These are phyloP conservation scores for Molorchus minor DNA, from an alignment of 2,888 invertebrate genomes.

Conservation along the genomic window DNA sequence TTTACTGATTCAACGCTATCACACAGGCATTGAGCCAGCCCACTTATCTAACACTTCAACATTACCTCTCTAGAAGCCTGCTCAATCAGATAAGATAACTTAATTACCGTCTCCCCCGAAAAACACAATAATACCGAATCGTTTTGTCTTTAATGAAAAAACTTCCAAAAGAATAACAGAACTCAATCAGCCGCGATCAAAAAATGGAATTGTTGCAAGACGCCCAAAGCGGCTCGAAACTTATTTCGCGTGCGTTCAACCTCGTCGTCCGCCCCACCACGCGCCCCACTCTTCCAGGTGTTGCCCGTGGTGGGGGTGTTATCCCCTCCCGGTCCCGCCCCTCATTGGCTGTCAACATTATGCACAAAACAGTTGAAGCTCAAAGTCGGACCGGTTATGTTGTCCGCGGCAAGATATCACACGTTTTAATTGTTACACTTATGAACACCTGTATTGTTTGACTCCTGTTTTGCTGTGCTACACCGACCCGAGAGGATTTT, in stretches of 20 bases:
- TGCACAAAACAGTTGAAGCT: conserved; percentile 63
- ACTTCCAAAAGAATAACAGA: conserved; percentile 31
- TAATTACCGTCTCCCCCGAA: conserved; percentile 18
- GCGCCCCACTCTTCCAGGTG: conserved; percentile 49
- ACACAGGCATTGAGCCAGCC: too few relatives aligned
- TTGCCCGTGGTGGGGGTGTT: conserved; percentile 57
- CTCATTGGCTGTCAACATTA: conserved; percentile 63
- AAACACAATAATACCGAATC: conserved; percentile 27
- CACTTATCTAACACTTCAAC: conserved; percentile 3
- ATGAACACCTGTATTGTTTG: conserved; percentile 44
- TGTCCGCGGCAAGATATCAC: conserved; percentile 60
- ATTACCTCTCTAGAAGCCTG: not conserved
- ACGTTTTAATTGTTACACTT: conserved; percentile 54
- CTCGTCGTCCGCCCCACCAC: conserved; percentile 55
- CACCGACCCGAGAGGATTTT: conserved; percentile 41
- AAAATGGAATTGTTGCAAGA: conserved; percentile 57
- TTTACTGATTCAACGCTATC: too few relatives aligned
- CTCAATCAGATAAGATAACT: conserved; percentile 20
- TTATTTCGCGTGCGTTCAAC: conserved; percentile 62
- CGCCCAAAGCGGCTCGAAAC: conserved; percentile 55
- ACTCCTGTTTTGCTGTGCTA: conserved; percentile 44
- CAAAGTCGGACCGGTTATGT: conserved; percentile 62
- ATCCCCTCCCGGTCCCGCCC: conserved; percentile 63
- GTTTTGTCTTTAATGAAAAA: conserved; percentile 41
- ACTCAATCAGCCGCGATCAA: conserved; percentile 37